Conservation (phyloP, 2,888 invertebrate genomes). For the Temnothorax unifasciatus region DNA sequence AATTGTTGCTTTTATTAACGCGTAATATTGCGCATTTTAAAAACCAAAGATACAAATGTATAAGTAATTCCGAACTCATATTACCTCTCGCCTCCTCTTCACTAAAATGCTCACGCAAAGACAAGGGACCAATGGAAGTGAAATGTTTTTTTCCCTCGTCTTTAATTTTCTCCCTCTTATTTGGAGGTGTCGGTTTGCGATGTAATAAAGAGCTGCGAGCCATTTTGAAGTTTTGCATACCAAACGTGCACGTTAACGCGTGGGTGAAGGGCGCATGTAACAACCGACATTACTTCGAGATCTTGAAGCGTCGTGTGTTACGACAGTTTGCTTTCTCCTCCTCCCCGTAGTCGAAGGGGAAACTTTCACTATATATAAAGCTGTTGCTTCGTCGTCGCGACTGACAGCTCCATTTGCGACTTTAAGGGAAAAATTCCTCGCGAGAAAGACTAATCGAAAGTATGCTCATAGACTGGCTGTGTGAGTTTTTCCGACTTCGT, state of each 20-base stretch:
- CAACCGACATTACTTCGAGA: conserved; percentile 1
- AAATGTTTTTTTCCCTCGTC: neutral
- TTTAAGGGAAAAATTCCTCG: conserved; percentile 49
- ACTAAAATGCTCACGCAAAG: neutral
- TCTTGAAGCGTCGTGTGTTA: conserved; percentile 27
- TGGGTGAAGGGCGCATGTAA: conserved; percentile 7
- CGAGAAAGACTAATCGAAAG: conserved; percentile 61
- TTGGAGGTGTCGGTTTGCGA: conserved; percentile 15
- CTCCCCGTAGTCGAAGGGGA: neutral
- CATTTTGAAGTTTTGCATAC: conserved; percentile 21
- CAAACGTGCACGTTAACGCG: conserved; percentile 15
- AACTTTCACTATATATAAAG: conserved; percentile 59
- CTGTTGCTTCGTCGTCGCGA: conserved; percentile 55
- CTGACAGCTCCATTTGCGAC: conserved; percentile 64
- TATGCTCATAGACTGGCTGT: conserved; percentile 28
- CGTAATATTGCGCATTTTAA: neutral
- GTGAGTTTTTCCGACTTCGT: conserved; percentile 34
- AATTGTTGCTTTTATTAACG: neutral
- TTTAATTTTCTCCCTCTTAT: conserved; percentile 7
- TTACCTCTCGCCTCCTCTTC: neutral
- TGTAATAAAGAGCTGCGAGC: conserved; percentile 27
- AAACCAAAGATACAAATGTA: neutral
- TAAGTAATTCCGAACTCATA: neutral
- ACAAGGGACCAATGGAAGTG: neutral
- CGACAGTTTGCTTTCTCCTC: neutral